Evolutionary conservation across 92 coral and sea anemone species (phyloP), one percentile per base, ranked within the genome.

Genomic region (Actinernus sp.): DNA sequence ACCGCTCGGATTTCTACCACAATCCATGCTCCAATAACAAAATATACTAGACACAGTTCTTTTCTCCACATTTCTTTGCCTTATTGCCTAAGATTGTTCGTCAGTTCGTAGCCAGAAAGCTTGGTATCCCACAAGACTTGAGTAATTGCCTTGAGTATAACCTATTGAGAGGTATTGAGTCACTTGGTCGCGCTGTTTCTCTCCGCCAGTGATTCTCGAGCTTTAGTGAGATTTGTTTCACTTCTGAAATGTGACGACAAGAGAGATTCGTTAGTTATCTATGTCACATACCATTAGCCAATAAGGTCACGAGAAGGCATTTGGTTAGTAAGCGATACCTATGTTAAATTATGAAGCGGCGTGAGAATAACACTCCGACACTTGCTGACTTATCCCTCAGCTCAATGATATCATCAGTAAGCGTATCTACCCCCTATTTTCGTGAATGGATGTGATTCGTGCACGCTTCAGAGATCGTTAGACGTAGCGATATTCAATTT

Each of bases 201-300:
- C n/a, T n/a, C n/a, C n/a, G n/a, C n/a, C n/a, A 23, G 52, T 9
- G 41, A 6, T 45, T 12, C 52, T 45, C 6, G 11, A 4, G 8
- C 19, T 23, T 45, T 9, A 9, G 14, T 18, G 5, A 23, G 39
- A 25, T 26, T 60, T 60, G 67, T 60, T 60, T 60, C 52, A 50
- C 3, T 34, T 22, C 40, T 56, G 46, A 4, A 60, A 51, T 21
- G 67, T 27, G 51, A 34, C 46, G 67, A 34, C 24, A 60, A 60
- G n/a, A 60, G 23, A 31, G 40, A 8, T 60, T 33, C 26, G 46
- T 40, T 34, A 60, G 46, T 31, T 28, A 45, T 45, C 52, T 18
- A 18, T 20, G 40, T 22, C 29, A 10, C 67, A 60, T 38, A 21
- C 67, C 67, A 60, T 34, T 25, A 60, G 67, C 67, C 67, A 60